Evolutionary conservation across 1,140 invertebrate genomes (phyloP), one percentile per base, ranked within the genome.

Genomic region (Philopotamus ludificatus): DNA sequence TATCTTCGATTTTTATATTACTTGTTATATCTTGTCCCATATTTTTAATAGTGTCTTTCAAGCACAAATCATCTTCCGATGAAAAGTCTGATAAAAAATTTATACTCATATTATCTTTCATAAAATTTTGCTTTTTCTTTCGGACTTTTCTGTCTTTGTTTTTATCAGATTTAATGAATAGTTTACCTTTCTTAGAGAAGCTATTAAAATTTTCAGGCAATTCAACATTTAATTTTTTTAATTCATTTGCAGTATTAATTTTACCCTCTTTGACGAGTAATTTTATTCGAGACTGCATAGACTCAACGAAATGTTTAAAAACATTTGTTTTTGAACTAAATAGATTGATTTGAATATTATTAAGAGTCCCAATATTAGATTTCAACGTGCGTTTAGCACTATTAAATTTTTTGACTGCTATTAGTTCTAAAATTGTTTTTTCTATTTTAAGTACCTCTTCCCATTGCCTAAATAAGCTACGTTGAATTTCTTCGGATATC

Each of bases 51-150:
- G 41, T 23, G 15, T 63, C 62, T 63, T 55, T 63, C n/a, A 63
- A 42, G 25, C 62, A 63, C n/a, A 63, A 16, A 45, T 63, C 23
- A 54, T 63, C 62, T 23, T 63, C 62, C 9, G 62, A 54, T 44
- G 62, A 63, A 26, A 63, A 63, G 23, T 54, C 51, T 44, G 62
- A 63, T 23, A 9, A 18, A 15, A 39, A 3, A 34, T 20, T 54
- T 39, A 18, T 55, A 4, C 2, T 21, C 22, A 18, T 15, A 4
- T 34, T 34, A 34, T 34, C 41, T 25, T 60, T 3, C 1, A 60
- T 18, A 45, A 1, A 45, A 42, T 44, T 28, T 1, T 16, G 18
- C 18, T 55, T 44, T 51, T 41, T 51, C 21, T 25, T 45, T 15
- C n/a, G 16, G 26, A 22, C 44, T 50, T 4, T 62, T 25, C 1